Conservation (phyloP, 1,140 invertebrate genomes). For the Telenomus remus region DNA sequence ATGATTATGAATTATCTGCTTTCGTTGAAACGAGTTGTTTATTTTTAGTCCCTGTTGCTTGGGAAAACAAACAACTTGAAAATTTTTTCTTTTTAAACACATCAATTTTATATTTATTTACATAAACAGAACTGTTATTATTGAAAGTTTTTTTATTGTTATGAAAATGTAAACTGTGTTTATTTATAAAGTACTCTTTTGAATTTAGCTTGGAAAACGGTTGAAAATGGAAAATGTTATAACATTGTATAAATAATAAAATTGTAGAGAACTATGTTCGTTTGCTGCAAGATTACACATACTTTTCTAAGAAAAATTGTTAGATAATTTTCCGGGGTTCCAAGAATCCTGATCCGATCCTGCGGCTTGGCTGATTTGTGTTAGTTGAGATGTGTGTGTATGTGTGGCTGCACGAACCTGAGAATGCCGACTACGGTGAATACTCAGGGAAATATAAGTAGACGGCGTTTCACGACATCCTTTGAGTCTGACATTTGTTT, state of each 20-base stretch:
- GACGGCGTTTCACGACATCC: slow-evolving; percentile 28
- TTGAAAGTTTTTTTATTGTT: neutral
- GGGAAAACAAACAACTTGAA: neutral
- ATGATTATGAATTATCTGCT: slow-evolving; percentile 2
- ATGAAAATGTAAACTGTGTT: neutral
- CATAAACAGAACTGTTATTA: too few species aligned
- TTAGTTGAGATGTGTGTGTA: slow-evolving; percentile 12
- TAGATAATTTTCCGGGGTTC: slow-evolving; percentile 23
- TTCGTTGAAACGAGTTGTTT: neutral
- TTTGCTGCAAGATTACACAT: too few species aligned
- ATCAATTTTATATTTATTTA: too few species aligned
- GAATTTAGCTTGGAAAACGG: neutral
- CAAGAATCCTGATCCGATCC: slow-evolving; percentile 21
- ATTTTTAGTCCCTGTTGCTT: slow-evolving; percentile 6
- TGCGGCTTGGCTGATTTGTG: slow-evolving; percentile 9
- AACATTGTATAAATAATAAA: too few species aligned
- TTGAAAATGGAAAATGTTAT: too few species aligned
- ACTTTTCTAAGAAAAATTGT: slow-evolving; percentile 2
- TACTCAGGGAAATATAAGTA: slow-evolving; percentile 47
- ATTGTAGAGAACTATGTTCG: too few species aligned
- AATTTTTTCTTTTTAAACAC: too few species aligned
- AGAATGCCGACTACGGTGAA: slow-evolving; percentile 39
- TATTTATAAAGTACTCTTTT: too few species aligned
- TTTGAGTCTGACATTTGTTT: slow-evolving; percentile 25
- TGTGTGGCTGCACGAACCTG: slow-evolving; percentile 29